phyloP scores from a whole-genome alignment of 2,797 vertebrate species.

The Megaceryle alcyon region DNA sequence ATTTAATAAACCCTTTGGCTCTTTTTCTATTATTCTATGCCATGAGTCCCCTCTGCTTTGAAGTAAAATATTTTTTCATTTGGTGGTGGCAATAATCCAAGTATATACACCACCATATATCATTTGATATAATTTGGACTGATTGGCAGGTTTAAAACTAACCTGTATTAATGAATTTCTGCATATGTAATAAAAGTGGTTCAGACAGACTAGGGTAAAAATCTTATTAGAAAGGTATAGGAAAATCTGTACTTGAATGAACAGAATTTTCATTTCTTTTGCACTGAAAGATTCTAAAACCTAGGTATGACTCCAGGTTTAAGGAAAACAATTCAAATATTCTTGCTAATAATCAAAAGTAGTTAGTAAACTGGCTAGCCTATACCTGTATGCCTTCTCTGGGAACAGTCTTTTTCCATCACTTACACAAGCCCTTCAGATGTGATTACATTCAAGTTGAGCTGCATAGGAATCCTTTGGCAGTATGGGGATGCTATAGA shows the following conservation, averaged over 20 bases:
- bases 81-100: slow-evolving; percentile 26
- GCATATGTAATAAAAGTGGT: neutral
- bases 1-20: slow-evolving; percentile 62
- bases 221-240: slow-evolving; percentile 1
- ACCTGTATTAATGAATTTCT: slow-evolving; percentile 40
- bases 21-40: slow-evolving; percentile 33
- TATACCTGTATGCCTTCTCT: neutral
- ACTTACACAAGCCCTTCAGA: neutral
- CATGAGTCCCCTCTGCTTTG: slow-evolving; percentile 7
- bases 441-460: neutral
- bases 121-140: slow-evolving; percentile 36
- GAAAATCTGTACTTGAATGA: neutral
- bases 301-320: neutral
- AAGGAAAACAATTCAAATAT: neutral
- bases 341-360: neutral
- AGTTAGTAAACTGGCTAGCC: neutral
- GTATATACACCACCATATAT: neutral
- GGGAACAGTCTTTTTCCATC: neutral
- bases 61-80: slow-evolving; percentile 25
- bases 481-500: neutral
- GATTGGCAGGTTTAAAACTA: slow-evolving; percentile 45
- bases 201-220: neutral
- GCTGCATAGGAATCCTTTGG: neutral
- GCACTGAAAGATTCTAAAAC: neutral
- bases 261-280: neutral